phyloP scores from a whole-genome alignment of 2,113 vertebrate species.

The Stictonetta naevosa region DNA sequence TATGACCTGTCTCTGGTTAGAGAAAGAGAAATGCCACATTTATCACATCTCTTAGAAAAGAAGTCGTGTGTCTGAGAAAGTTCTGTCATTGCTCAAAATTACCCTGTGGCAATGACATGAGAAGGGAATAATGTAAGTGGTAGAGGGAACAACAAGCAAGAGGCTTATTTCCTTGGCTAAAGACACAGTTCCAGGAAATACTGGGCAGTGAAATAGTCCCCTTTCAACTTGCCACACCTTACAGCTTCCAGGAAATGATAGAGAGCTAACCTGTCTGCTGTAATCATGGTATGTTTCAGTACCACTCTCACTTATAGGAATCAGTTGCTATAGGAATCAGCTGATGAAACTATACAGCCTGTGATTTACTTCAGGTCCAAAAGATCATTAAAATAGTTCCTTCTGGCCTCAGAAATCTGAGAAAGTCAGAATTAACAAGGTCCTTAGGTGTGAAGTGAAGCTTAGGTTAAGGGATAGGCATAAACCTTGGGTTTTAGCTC shows the following conservation, averaged over 20 bases:
- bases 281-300: not conserved
- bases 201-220: not conserved
- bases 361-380: not conserved
- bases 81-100: not conserved
- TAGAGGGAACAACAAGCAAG: not conserved
- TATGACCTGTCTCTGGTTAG: not conserved
- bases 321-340: not conserved
- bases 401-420: not conserved
- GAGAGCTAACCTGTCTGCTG: not conserved
- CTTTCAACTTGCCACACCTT: not conserved
- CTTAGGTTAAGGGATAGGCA: not conserved
- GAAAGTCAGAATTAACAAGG: not conserved
- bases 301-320: too few relatives aligned
- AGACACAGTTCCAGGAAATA: not conserved
- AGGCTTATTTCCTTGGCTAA: not conserved
- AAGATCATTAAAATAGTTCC: not conserved
- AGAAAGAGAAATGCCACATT: not conserved
- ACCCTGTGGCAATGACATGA: not conserved
- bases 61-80: not conserved
- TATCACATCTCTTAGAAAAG: not conserved
- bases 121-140: not conserved
- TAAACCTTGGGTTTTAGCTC: not conserved
- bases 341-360: not conserved
- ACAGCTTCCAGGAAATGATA: not conserved
- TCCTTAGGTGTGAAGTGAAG: not conserved